Conservation (phyloP, 2,888 invertebrate genomes). For the Electrophaes corylata region DNA sequence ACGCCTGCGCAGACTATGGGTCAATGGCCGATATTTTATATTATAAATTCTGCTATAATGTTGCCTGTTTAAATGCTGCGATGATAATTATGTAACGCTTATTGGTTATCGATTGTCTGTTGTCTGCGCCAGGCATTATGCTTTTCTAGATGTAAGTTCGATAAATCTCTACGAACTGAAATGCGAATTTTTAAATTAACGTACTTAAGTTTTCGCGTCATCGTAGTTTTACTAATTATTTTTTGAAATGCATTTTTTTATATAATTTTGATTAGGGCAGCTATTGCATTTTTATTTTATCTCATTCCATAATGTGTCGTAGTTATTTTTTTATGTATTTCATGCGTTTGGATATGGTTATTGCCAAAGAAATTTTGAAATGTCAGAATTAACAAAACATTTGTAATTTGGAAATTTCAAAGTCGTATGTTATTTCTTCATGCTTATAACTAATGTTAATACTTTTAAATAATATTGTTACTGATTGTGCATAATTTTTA, state of each 20-base stretch:
- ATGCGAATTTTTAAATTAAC: conserved; percentile 72
- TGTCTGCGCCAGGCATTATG: conserved; percentile 70
- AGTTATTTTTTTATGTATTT: conserved; percentile 60
- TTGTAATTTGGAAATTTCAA: conserved; percentile 56
- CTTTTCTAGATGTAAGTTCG: conserved; percentile 70
- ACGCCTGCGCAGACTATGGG: conserved; percentile 44
- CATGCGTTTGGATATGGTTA: conserved; percentile 67
- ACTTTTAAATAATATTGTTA: conserved; percentile 67
- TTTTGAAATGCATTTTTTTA: conserved; percentile 76
- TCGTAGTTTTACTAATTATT: conserved; percentile 74
- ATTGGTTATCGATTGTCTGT: conserved; percentile 43
- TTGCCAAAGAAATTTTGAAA: conserved; percentile 77
- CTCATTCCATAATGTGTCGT: conserved; percentile 72
- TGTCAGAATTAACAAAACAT: conserved; percentile 59
- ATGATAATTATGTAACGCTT: conserved; percentile 7
- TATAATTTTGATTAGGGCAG: conserved; percentile 73
- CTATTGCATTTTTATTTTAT: conserved; percentile 72
- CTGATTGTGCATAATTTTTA: conserved; percentile 77
- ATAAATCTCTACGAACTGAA: conserved; percentile 69
- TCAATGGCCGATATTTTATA: conserved; percentile 19
- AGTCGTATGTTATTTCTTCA: conserved; percentile 52
- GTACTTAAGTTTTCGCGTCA: conserved; percentile 73
- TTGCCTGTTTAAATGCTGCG: conserved; percentile 6
- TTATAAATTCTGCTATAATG: conserved; percentile 11
- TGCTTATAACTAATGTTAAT: conserved; percentile 68